A percentile compares a stretch with the other conserved stretches of the same genome.
Conservation (phyloP, 2,113 vertebrate species). For the Balaenoptera acutorostrata region DNA sequence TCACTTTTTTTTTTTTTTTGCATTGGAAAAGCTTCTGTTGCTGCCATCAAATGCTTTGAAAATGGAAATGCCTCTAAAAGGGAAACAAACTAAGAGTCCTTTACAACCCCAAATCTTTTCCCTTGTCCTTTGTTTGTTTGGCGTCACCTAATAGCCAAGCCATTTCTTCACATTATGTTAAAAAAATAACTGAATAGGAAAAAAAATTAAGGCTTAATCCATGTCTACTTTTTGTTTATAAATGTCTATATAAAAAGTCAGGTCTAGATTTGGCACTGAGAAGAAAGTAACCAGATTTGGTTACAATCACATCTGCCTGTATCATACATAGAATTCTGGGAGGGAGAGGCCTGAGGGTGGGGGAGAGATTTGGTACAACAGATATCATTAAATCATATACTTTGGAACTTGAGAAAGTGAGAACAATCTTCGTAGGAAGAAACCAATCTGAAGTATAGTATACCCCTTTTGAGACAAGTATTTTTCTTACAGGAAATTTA, state of each 20-base stretch:
- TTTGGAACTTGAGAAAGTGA: neutral
- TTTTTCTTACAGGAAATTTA: constrained; percentile 36
- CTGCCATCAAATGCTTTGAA: neutral
- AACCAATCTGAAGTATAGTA: neutral
- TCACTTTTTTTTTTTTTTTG: neutral
- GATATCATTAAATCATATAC: neutral
- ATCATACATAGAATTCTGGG: neutral
- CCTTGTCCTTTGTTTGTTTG: neutral
- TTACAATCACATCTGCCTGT: neutral
- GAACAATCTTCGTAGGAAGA: neutral
- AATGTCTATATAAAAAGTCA: neutral
- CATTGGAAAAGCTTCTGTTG: constrained; percentile 14
- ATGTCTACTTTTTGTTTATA: neutral
- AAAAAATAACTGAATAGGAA: neutral
- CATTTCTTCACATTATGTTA: neutral
- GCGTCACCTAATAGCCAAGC: neutral
- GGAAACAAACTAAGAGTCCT: neutral
- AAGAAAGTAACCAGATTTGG: neutral
- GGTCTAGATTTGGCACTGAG: neutral
- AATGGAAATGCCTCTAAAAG: neutral
- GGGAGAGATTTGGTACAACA: neutral
- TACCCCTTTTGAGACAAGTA: neutral
- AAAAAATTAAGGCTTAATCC: neutral
- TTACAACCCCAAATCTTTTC: neutral
- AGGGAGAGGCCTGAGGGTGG: neutral